These are phyloP conservation scores for Ammospiza nelsoni DNA, from an alignment of 2,113 vertebrate genomes.

Conservation along the genomic window DNA sequence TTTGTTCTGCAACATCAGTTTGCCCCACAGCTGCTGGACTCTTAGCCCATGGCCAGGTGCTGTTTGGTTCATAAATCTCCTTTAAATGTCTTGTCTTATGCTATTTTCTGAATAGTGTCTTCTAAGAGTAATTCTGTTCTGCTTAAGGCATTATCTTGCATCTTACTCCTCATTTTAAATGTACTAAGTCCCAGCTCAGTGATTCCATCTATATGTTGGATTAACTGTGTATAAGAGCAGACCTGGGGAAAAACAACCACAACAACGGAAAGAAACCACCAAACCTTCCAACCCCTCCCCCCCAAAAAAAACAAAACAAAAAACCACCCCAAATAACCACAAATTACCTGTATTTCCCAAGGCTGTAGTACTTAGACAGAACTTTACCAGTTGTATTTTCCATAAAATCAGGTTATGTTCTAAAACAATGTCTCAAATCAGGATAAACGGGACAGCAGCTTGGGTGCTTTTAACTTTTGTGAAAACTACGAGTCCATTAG, in stretches of 20 bases:
- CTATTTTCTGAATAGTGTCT: not conserved
- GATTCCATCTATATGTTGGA: not conserved
- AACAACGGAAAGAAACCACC: accelerated
- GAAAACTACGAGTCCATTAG: not conserved
- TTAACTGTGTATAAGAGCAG: not conserved
- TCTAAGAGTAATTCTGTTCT: not conserved
- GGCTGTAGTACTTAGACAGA: not conserved
- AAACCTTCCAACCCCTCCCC: accelerated
- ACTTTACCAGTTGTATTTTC: not conserved
- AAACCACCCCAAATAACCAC: accelerated
- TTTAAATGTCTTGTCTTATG: not conserved
- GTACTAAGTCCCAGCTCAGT: not conserved
- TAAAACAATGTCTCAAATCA: not conserved
- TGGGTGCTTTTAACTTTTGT: not conserved
- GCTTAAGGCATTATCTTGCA: not conserved
- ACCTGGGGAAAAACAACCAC: not conserved
- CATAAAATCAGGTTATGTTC: not conserved
- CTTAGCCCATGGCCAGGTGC: not conserved
- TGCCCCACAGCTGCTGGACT: not conserved
- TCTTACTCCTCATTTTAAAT: not conserved
- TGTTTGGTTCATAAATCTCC: not conserved
- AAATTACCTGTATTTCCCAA: not conserved
- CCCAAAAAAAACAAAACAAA: too few species aligned
- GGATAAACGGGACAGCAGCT: not conserved
- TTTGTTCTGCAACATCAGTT: not conserved